These are phyloP conservation scores for Drosophila paramelanica DNA, from an alignment of 2,888 invertebrate species.

Conservation along the genomic window DNA sequence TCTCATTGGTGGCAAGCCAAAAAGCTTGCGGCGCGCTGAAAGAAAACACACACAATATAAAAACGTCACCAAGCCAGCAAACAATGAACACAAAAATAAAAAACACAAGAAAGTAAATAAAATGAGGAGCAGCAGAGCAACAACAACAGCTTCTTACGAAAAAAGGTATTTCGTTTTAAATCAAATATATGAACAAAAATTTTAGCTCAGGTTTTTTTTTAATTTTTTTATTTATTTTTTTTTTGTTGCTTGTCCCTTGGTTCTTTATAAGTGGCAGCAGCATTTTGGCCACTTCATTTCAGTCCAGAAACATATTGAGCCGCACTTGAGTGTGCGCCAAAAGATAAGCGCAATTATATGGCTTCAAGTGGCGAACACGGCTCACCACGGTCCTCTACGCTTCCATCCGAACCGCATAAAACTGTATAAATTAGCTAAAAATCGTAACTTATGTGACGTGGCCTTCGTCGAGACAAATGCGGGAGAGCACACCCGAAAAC, in stretches of 20 bases:
- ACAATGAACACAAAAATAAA: constrained; percentile 34
- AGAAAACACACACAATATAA: constrained; percentile 59
- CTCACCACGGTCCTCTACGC: constrained; percentile 13
- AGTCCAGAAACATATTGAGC: constrained; percentile 76
- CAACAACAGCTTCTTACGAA: constrained; percentile 21
- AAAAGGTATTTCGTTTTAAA: constrained; percentile 77
- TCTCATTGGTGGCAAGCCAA: constrained; percentile 79
- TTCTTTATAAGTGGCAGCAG: constrained; percentile 49
- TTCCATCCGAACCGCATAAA: constrained; percentile 24
- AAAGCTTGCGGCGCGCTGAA: constrained; percentile 58
- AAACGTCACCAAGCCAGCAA: constrained; percentile 69
- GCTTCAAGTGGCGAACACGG: constrained; percentile 60
- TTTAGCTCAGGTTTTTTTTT: constrained; percentile 40
- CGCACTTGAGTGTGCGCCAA: constrained; percentile 79
- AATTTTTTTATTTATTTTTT: constrained; percentile 29
- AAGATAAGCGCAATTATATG: constrained; percentile 81
- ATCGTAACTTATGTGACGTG: constrained; percentile 72
- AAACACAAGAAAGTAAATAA: constrained; percentile 42
- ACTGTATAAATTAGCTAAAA: constrained; percentile 75
- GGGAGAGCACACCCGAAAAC: constrained; percentile 18
- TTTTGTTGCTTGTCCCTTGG: constrained; percentile 18
- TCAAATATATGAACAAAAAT: constrained; percentile 67
- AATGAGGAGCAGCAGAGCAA: constrained; percentile 17
- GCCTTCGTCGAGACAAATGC: constrained; percentile 74
- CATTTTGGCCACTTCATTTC: constrained; percentile 72